Evolutionary conservation across 2,113 vertebrate genomes (phyloP), one percentile per base, ranked within the genome.

Genomic region (Calypte anna): DNA sequence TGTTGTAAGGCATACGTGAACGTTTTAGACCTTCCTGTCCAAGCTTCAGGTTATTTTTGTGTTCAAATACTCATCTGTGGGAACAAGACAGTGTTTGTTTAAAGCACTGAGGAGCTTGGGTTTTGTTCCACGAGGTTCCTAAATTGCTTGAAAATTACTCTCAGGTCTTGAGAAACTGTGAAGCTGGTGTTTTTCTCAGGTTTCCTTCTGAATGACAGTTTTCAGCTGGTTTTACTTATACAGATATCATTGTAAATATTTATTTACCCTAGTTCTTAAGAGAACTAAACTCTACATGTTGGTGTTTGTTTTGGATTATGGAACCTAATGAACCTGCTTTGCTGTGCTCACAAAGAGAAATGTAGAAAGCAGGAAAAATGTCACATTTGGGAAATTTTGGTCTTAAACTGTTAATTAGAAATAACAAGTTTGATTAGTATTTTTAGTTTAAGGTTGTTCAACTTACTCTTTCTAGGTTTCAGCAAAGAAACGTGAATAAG

Each of bases 221-320:
- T 94, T 87, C 22, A 76, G 46, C 30, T 75, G 57, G 7, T 74
- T 87, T 75, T 76, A 25, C 44, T 87, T 53, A 69, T 33, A 43
- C 15, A 66, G 43, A 54, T 91, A n/a, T 78, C 10, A 11, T 9
- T 68, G 10, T 77, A 77, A 83, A 67, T 82, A 62, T 78, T 87
- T 87, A 51, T 93, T 90, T 94, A 55, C 15, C 9, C 43, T 46
- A 18, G 25, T 66, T 94, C 31, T 23, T 92, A 69, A 48, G 19
- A 82, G 72, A 69, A 82, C 46, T 69, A 22, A 12, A 6, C 18
- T 46, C 23, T 79, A 66, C 3, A 2, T 63, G 16, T 50, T 82
- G 36, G 3, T 95, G 22, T 91, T 93, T 91, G 33, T n/a, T 91
- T 73, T 92, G 59, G 51, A 7, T 93, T 92, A 80, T 82, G 63